phyloP scores from a whole-genome alignment of 92 coral and sea anemone genomes.

The Porites evermanni region DNA sequence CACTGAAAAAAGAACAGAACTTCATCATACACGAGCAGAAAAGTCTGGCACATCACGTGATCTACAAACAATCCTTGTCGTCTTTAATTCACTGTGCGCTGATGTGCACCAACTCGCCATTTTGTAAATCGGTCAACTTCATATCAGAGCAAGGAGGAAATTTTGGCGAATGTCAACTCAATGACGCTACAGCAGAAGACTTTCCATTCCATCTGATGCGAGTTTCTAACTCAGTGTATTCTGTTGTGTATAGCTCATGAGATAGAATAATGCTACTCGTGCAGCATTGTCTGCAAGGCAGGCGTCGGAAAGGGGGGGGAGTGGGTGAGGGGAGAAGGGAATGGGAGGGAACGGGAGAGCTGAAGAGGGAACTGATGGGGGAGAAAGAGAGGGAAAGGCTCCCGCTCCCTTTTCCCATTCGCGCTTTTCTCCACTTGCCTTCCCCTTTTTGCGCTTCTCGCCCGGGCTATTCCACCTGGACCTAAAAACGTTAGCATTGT shows the following conservation, averaged over 20 bases:
- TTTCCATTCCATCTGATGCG: slow-evolving; percentile 20
- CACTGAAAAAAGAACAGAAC: slow-evolving; percentile 11
- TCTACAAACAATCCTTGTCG: not conserved
- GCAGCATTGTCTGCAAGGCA: not conserved
- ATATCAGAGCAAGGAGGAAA: not conserved
- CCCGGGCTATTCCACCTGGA: too few relatives aligned
- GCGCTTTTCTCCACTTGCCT: too few relatives aligned
- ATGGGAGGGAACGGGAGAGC: too few relatives aligned
- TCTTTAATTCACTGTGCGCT: slow-evolving; percentile 22
- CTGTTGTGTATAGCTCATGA: not conserved
- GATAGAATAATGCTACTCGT: not conserved
- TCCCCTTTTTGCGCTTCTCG: too few relatives aligned
- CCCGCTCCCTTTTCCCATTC: too few relatives aligned
- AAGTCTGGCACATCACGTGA: slow-evolving; percentile 19
- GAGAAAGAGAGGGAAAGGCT: too few relatives aligned
- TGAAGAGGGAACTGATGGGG: not conserved
- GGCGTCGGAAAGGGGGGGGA: too few relatives aligned
- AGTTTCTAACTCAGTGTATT: slow-evolving; percentile 1
- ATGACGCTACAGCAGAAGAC: slow-evolving; percentile 30
- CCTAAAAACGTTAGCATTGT: too few relatives aligned
- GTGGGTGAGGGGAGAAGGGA: too few relatives aligned
- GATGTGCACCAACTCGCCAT: slow-evolving; percentile 3
- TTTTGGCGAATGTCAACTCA: slow-evolving; percentile 30
- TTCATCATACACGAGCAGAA: slow-evolving; percentile 13
- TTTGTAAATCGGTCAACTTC: slow-evolving; percentile 29